Evolutionary conservation across 53 echinoderm and acorn worm species (phyloP), one percentile per base, ranked within the genome.

Genomic region (Temnopleurus reevesii): DNA sequence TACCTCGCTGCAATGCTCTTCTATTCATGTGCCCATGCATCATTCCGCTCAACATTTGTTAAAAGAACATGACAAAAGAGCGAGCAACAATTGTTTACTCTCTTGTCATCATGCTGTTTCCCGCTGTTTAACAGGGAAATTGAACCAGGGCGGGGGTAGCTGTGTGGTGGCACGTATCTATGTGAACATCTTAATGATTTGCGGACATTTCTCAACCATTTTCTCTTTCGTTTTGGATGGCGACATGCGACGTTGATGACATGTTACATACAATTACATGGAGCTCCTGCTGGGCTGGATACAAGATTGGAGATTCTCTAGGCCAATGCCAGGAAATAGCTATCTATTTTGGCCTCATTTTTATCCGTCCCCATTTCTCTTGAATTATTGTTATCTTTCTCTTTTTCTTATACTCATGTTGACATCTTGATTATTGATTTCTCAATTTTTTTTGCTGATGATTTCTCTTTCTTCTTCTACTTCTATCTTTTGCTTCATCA

Each of bases 191-290:
- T 71, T n/a, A 41, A 41, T 71, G 7, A 41, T 71, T 71, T 41
- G 35, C 71, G 41, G 71, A 71, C 41, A 71, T 71, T 41, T 38
- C 8, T 19, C 7, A 33, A 41, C 10, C n/a, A 71, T 71, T 71
- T 36, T 36, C 71, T 71, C 71, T 71, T 71, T 71, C 41, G 13
- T 38, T 71, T 71, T 71, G 41, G 71, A 71, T 38, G 41, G 71
- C 36, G 36, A 41, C 71, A 71, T 21, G 71, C 41, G 8, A 38
- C 2, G 71, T 29, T 4, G 80, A 80, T 80, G 80, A 80, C 80
- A 80, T 46, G 80, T 80, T 80, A 27, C 51, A 51, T 80, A 51
- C 51, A 80, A 80, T 80, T 80, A 80, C 51, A 1, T 4, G 12
- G 29, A 49, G 46, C 51, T 80, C 80, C 71, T 7, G 79, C 79